phyloP scores from a whole-genome alignment of 2,797 vertebrate genomes.

The Spinus pinus region DNA sequence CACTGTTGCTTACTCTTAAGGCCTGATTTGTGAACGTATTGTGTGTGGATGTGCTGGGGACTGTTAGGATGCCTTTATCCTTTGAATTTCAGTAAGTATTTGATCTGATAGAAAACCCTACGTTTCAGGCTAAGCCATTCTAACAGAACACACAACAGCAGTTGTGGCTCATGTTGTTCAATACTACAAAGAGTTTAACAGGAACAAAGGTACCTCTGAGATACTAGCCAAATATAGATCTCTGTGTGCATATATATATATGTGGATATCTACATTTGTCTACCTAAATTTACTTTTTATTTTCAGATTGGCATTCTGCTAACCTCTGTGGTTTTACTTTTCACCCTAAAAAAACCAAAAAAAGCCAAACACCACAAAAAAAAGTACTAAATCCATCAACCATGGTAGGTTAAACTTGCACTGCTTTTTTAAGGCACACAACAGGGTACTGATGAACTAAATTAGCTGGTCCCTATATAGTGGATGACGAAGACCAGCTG shows the following conservation, averaged over 20 bases:
- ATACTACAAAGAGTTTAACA: background rate
- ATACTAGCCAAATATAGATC: background rate
- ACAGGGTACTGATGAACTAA: background rate
- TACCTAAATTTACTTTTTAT: background rate
- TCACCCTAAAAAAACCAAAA: background rate
- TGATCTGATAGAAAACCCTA: background rate
- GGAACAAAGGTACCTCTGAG: background rate
- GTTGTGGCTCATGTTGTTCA: background rate
- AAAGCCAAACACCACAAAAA: background rate
- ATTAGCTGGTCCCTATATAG: background rate
- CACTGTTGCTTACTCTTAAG: background rate
- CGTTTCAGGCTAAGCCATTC: background rate
- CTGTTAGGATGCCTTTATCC: background rate
- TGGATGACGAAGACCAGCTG: background rate
- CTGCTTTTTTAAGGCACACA: background rate
- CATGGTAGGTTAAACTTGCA: background rate
- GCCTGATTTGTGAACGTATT: background rate
- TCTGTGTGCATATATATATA: rapidly evolving
- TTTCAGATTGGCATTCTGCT: background rate
- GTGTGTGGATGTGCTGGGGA: background rate
- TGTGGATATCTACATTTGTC: background rate
- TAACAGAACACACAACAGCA: background rate
- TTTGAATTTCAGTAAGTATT: background rate
- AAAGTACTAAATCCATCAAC: background rate
- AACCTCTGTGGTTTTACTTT: background rate